Base-by-base conservation (phyloP, 2,888 invertebrate genomes). In the Drosophila ustulata region DNA sequence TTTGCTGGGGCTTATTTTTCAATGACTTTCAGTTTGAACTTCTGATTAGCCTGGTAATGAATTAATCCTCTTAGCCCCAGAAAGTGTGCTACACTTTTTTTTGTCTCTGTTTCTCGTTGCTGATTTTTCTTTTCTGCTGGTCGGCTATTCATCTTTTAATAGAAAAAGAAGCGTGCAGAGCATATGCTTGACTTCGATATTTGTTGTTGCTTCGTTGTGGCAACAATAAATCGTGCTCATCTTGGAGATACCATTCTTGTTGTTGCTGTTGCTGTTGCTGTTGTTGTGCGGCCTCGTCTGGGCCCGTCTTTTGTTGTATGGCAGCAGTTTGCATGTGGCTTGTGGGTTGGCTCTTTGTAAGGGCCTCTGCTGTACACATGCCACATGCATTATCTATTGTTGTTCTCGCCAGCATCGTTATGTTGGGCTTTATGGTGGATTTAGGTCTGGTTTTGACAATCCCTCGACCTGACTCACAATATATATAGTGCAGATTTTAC, bases 341-440 rank as follows among this genome's bases (percentile, higher is more conserved):
- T 63, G 66, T 53, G 65, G 67, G 18, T 50, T 51, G 51, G 13
- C 37, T 53, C 52, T 57, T 59, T 47, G 43, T 52, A 51, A 39
- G 8, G 37, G 51, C 25, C 41, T 34, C 59, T 70, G 62, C 56
- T 50, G 49, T 52, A 49, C 56, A 61, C 45, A 65, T 78, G 79
- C 66, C 75, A 63, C 46, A 53, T 64, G 66, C 61, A 78, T 75
- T 79, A 79, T 75, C 75, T 56, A 71, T 68, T 79, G 75, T 71
- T 65, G 41, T 65, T 52, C 18, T 51, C 57, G 30, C 61, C 47
- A 13, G 53, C 51, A 32, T 49, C 13, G 43, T 52, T 53, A 23
- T 50, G 61, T 28, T 62, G 32, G 28, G 23, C 18, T 58, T 58
- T 45, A 49, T 49, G 52, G 39, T 57, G 32, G 47, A 45, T 53